Evolutionary conservation across 2,888 invertebrate genomes (phyloP).

Genomic region (Drosophila sordidula): DNA sequence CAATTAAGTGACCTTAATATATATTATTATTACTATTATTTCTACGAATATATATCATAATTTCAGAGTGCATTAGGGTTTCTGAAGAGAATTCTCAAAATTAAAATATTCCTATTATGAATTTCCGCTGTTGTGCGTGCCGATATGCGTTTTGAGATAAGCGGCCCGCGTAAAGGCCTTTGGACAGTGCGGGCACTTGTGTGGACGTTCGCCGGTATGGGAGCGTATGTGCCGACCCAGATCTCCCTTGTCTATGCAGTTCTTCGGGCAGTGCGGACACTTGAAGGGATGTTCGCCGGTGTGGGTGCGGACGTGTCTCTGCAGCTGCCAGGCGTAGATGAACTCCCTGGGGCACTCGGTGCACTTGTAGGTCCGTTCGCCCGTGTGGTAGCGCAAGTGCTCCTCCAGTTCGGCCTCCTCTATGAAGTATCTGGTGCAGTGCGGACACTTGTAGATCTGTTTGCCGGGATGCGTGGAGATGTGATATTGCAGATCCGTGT

Average conservation of each 20-base stretch:
- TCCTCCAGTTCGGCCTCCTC: slow-evolving; percentile 34
- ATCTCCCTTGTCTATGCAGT: slow-evolving; percentile 30
- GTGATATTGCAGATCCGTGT: slow-evolving; percentile 46
- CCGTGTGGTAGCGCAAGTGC: slow-evolving; percentile 38
- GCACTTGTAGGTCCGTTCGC: slow-evolving; percentile 39
- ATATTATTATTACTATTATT: background rate
- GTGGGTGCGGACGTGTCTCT: slow-evolving; percentile 38
- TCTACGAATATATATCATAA: too few species aligned
- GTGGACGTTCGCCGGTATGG: slow-evolving; percentile 44
- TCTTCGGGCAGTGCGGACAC: slow-evolving; percentile 40
- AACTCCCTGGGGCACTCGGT: slow-evolving; percentile 27
- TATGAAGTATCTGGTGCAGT: slow-evolving; percentile 45
- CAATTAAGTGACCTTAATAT: background rate
- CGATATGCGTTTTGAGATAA: slow-evolving; percentile 37
- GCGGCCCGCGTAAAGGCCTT: slow-evolving; percentile 35
- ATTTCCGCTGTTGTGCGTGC: slow-evolving; percentile 11
- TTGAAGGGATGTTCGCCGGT: slow-evolving; percentile 34
- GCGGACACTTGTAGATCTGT: slow-evolving; percentile 37
- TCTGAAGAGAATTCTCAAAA: background rate
- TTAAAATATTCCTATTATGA: background rate
- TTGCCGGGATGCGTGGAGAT: slow-evolving; percentile 48
- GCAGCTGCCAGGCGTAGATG: slow-evolving; percentile 37
- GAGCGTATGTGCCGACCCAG: slow-evolving; percentile 28
- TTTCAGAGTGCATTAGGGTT: too few species aligned
- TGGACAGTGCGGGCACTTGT: slow-evolving; percentile 34